A percentile compares a stretch with the other conserved stretches of the same genome.
Evolutionary conservation across 2,888 invertebrate genomes (phyloP).

Genomic region (Loripinus fragilis): DNA sequence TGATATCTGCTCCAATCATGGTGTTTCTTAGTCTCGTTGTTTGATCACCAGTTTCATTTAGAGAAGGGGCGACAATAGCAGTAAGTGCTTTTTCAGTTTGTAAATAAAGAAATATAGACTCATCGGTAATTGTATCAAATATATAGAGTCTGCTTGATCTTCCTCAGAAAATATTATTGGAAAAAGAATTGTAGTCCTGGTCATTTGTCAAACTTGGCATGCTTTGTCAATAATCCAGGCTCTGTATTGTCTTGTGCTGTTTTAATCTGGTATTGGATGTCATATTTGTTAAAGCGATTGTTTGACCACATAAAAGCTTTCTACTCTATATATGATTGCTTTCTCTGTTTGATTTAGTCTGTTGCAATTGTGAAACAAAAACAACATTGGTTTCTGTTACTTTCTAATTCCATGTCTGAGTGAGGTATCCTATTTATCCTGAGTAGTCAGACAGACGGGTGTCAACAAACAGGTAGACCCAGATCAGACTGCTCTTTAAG

Average conservation of each 20-base stretch:
- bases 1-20: too few species aligned
- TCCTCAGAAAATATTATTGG: slow-evolving; percentile 13
- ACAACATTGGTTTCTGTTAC: neutral
- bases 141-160: slow-evolving; percentile 13
- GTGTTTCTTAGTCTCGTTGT: too few species aligned
- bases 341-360: neutral
- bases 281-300: slow-evolving; percentile 41
- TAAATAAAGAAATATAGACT: neutral
- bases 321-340: slow-evolving; percentile 15
- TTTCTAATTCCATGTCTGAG: neutral
- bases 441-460: neutral
- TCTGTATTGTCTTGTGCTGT: slow-evolving; percentile 39
- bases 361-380: slow-evolving; percentile 2
- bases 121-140: slow-evolving; percentile 5
- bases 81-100: too few species aligned
- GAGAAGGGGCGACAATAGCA: too few species aligned
- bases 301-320: slow-evolving; percentile 33
- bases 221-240: slow-evolving; percentile 49
- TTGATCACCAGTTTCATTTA: too few species aligned
- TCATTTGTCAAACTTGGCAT: slow-evolving; percentile 50
- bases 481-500: too few species aligned
- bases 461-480: too few species aligned
- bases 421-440: neutral
- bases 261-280: slow-evolving; percentile 58
- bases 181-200: slow-evolving; percentile 42